Base-by-base conservation (phyloP, 2,888 invertebrate genomes). In the Eristalinus sepulchralis region DNA sequence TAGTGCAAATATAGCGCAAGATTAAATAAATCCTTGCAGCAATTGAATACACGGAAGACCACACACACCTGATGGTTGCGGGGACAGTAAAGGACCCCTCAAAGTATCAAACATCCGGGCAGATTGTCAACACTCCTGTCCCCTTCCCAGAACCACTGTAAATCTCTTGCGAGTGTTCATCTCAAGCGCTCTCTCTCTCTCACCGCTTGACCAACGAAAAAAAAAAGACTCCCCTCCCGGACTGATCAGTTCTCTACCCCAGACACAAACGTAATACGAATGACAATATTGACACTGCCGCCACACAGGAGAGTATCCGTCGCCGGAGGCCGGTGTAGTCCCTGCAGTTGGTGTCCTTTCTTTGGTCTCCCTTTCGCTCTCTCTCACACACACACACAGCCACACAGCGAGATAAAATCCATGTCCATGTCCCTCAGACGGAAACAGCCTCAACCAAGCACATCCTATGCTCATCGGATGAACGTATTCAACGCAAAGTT, bases 281-380 rank as follows among this genome's bases (percentile, higher is more conserved):
- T n/a, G 71, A 64, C 71, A 71, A 71, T 71, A 78, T 78, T 71
- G 78, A 57, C 78, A 36, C 27, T 68, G 4, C 47, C n/a, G 24
- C 67, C 77, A n/a, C 77, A 77, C 0, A 47, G 47, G 17, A 8
- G 5, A 17, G 39, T 66, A 67, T 53, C 39, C 70, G 17, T 59
- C 59, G 59, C 36, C 59, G 24, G 33, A 8, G 53, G 60, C 17
- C 31, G 31, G 22, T 47, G 27, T 5, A 24, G 33, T 6, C 36
- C 17, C 10, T 62, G 67, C 34, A 60, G 33, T 62, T 39, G 53
- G 17, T 36, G 20, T 67, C 47, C 33, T 33, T 22, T 22, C 33
- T 57, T 57, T 68, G 34, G 34, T 22, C n/a, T 11, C 27, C 27
- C 27, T 27, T 5, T 27, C 27, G 2, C 27, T 27, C 5, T 27